A percentile compares a stretch with the other conserved stretches of the same genome.
Evolutionary conservation across 2,113 vertebrate species (phyloP).

Genomic region (Saccopteryx leptura): DNA sequence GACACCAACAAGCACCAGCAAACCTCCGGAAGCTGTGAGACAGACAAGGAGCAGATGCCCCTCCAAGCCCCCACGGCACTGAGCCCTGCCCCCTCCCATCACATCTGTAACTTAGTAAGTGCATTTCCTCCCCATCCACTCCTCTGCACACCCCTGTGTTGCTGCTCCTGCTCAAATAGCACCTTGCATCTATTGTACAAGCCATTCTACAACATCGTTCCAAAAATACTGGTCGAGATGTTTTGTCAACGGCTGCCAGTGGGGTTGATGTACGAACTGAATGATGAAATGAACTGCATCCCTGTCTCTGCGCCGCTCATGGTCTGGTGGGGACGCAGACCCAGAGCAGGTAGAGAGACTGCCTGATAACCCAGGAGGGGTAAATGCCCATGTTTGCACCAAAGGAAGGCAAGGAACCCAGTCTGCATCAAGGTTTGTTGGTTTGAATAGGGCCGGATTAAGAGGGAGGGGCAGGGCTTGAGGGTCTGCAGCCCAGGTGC

Average conservation of each 20-base stretch:
- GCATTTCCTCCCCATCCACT: not conserved
- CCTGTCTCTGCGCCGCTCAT: not conserved
- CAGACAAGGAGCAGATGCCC: not conserved
- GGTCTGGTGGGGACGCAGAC: not conserved
- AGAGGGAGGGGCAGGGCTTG: not conserved
- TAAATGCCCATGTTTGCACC: accelerated
- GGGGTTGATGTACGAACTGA: accelerated
- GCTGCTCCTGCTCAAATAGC: accelerated
- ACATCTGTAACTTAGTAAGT: too few relatives aligned
- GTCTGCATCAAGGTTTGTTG: not conserved
- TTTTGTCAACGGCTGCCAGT: not conserved
- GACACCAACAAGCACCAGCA: not conserved
- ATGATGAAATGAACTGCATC: not conserved
- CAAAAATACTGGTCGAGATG: too few relatives aligned
- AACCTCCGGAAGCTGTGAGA: not conserved
- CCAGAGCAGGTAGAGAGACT: accelerated
- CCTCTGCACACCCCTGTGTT: accelerated
- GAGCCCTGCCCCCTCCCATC: too few relatives aligned
- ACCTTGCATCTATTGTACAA: not conserved
- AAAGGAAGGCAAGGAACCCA: too few relatives aligned
- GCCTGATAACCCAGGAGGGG: too few relatives aligned
- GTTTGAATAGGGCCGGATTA: not conserved
- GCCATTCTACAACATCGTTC: not conserved
- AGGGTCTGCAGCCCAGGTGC: slow-evolving; percentile 18
- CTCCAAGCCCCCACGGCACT: not conserved